Evolutionary conservation across 2,888 invertebrate species (phyloP), one percentile per base, ranked within the genome.

Genomic region (Atethmia centrago): DNA sequence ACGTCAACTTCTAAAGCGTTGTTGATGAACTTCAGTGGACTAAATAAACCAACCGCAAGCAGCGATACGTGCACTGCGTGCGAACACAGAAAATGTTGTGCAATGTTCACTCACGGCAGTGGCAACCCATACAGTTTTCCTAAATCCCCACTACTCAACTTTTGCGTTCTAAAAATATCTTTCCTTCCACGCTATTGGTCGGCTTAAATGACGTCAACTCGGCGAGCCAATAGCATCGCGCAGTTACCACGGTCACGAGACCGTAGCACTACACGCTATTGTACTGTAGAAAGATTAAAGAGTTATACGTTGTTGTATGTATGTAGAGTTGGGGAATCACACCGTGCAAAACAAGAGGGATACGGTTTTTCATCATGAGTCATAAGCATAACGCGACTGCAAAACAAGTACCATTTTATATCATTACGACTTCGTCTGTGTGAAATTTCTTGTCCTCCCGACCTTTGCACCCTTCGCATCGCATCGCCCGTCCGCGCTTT

Each of bases 161-260:
- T 89, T 90, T 87, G 83, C 85, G 90, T 93, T 95, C 96, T 96
- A 96, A 95, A 96, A 96, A 96, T 96, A 96, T 83, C 90, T 87
- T 78, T 55, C 55, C 84, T 74, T 65, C 56, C 53, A 64, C 68
- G 82, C 87, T 79, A 95, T 96, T 96, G 95, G 96, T 69, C 74
- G 66, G 12, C 74, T 61, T 8, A 76, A 74, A 93, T 96, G 95
- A 95, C 96, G 96, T 94, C 93, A 93, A 91, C 88, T 82, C 55
- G 8, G 62, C 56, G 21, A 86, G 83, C 96, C 96, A 96, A 96
- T 95, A 74, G 83, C 53, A 80, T 58, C 25, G 63, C 45, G 36
- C 64, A 75, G 87, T 89, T 84, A 83, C 75, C 71, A 86, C 87
- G 89, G 92, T 96, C 96, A 96, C 96, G 93, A 94, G 96, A 92